Base-by-base conservation (phyloP, 2,113 vertebrate species). In the Excalfactoria chinensis region DNA sequence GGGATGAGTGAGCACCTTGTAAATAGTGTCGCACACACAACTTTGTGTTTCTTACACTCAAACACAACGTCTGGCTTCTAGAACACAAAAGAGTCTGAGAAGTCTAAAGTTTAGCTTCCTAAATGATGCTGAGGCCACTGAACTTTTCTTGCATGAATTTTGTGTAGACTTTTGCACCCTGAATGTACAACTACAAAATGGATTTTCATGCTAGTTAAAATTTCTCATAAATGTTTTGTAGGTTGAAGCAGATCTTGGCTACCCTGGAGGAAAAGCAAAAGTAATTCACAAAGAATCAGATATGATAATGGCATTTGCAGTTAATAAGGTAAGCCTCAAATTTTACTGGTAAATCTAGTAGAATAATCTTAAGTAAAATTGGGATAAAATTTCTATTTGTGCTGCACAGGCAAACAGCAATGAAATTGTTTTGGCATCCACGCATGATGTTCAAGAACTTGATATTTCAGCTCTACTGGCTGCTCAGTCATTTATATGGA, bases 211-310 rank as follows among this genome's bases (percentile, higher is more conserved):
- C 22, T 82, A 72, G 53, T 84, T 96, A 58, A 86, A 76, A 26
- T 32, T 13, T 86, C 76, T 76, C 44, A 37, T 43, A 41, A 75
- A 78, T 97, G 79, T 97, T 97, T 97, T 98, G 44, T 96, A 99
- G 99, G 99, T 99, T 84, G 99, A 99, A 97, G 99, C 99, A 64
- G 99, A 99, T 96, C 98, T 99, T 63, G 99, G 99, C 73, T 99
- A 99, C 88, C 99, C 99, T 34, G 99, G 99, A 86, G 98, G 99
- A 80, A 99, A 99, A 92, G 99, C 99, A 79, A 99, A 99, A 97
- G 97, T 99, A 81, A 98, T 99, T 95, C 99, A 99, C 94, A 99
- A 99, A 96, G 99, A 99, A 69, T 99, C 99, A 1, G 99, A 99
- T 95, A 99, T 99, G 95, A 99, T 99, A 94, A 99, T 99, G 98